Evolutionary conservation across 2,797 vertebrate genomes (phyloP).

Genomic region (Arctocebus calabarensis): DNA sequence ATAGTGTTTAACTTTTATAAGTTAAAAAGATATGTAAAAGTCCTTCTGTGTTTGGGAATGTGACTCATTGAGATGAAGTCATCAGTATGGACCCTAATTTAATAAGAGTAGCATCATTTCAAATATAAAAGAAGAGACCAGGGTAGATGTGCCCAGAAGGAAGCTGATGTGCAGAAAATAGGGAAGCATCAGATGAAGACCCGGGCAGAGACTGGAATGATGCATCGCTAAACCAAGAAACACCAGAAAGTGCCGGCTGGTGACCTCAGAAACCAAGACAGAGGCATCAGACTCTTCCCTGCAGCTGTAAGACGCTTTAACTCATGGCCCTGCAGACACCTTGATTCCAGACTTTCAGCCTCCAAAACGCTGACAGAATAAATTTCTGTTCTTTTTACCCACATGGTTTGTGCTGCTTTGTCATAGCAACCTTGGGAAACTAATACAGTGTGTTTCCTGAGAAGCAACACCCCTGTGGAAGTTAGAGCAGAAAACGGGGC

Average conservation of each 20-base stretch:
- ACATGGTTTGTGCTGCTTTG: not conserved
- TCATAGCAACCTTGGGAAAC: not conserved
- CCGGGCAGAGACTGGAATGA: accelerated
- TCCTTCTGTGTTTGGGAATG: not conserved
- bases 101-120: not conserved
- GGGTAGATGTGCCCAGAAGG: not conserved
- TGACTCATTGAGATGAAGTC: not conserved
- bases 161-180: accelerated
- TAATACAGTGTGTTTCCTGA: too few species aligned
- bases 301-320: not conserved
- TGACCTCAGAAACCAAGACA: not conserved
- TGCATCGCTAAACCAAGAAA: not conserved
- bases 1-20: not conserved
- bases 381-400: not conserved
- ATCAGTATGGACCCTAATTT: too few species aligned
- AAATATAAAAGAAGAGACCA: not conserved
- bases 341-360: not conserved
- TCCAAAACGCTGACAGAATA: not conserved
- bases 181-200: not conserved
- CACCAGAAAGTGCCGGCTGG: accelerated
- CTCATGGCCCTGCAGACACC: too few species aligned
- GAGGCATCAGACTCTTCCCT: not conserved
- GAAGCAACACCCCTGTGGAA: not conserved
- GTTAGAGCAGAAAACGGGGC: not conserved
- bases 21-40: too few species aligned